Evolutionary conservation across 2,888 invertebrate genomes (phyloP), one percentile per base, ranked within the genome.

Genomic region (Synanthedon andrenaeformis): DNA sequence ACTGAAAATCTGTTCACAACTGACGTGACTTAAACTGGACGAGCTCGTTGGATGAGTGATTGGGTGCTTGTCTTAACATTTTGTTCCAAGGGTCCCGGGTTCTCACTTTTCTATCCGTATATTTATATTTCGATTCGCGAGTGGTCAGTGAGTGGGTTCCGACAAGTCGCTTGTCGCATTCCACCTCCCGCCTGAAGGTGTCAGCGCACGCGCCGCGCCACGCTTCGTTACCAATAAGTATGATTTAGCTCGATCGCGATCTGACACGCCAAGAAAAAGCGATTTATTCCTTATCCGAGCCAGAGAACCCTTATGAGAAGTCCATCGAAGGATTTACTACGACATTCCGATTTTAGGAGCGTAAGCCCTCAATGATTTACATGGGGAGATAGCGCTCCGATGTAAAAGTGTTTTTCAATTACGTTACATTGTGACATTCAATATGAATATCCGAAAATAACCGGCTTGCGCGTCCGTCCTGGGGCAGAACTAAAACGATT

Each of bases 211-310:
- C 73, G 71, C 65, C 66, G 62, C 62, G 61, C 60, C 69, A 72
- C 72, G 78, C 74, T 82, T 82, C 79, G 76, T 79, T 81, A 79
- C 75, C 74, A 70, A 71, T 79, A 78, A 80, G 74, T 66, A 72
- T 81, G 81, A 81, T 81, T 82, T 80, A 82, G 60, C 65, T 68
- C 64, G 68, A 65, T 67, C 66, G 65, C 73, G 67, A 74, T 72
- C 73, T 67, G 70, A 67, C 69, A 66, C 66, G 61, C 62, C 60
- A 60, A 54, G 56, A 53, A 58, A 56, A 54, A 53, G 60, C 57
- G 63, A 66, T 65, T 69, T 67, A 67, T 65, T 57, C 59, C 45
- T 51, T 53, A 50, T 51, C 35, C 53, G 23, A 53, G 52, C 55
- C 57, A 54, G 13, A 14, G 13, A 45, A 13, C 45, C 45, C 14